phyloP scores from a whole-genome alignment of 2,113 vertebrate genomes.

The Emydocephalus ijimae region DNA sequence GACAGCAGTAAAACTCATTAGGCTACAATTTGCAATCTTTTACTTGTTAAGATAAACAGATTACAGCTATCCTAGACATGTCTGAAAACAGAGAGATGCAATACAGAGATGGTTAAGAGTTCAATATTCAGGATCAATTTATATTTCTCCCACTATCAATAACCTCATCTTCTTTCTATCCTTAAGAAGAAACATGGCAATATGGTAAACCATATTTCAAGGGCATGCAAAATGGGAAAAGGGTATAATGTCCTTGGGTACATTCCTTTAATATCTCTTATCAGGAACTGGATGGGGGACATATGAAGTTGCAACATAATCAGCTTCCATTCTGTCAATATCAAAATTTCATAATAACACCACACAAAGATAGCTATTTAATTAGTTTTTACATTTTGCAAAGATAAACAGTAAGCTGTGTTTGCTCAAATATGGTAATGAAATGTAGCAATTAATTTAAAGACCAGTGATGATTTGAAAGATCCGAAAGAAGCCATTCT shows the following conservation, averaged over 20 bases:
- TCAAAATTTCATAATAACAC: background rate
- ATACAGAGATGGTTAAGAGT: background rate
- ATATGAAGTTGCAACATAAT: background rate
- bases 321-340: background rate
- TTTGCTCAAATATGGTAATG: background rate
- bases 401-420: background rate
- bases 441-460: background rate
- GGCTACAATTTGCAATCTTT: background rate
- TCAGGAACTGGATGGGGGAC: background rate
- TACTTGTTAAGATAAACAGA: background rate
- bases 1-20: background rate
- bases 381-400: background rate
- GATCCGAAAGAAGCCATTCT: background rate
- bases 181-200: background rate
- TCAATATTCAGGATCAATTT: background rate
- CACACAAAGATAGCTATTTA: background rate
- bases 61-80: background rate
- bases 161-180: background rate
- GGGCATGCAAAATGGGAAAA: background rate
- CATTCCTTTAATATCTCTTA: background rate
- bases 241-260: background rate
- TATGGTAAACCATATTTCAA: background rate
- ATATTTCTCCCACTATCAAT: background rate
- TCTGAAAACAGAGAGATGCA: background rate
- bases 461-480: background rate